A percentile compares a stretch with the other conserved stretches of the same genome.
Evolutionary conservation across 2,113 vertebrate species (phyloP).

Genomic region (Micronycteris hirsuta): DNA sequence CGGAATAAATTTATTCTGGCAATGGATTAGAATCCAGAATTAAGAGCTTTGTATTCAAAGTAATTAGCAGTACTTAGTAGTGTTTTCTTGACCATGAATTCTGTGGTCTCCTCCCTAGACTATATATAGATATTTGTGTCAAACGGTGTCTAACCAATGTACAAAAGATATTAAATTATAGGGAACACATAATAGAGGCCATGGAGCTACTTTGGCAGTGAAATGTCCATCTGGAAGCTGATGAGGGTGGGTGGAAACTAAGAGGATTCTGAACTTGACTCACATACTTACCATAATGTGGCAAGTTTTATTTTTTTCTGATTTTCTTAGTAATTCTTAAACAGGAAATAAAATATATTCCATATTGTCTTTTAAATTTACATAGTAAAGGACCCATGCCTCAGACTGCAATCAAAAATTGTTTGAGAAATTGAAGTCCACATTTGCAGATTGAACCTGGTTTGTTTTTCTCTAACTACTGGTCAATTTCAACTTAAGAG

Average conservation of each 20-base stretch:
- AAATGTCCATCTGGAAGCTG: constrained; percentile 67
- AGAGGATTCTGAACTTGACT: constrained; percentile 62
- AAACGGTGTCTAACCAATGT: constrained; percentile 66
- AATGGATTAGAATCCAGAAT: constrained; percentile 71
- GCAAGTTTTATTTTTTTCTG: constrained; percentile 14
- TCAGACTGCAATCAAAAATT: neutral
- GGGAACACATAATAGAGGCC: constrained; percentile 76
- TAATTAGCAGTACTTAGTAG: constrained; percentile 72
- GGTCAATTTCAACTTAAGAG: neutral
- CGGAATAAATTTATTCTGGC: constrained; percentile 67
- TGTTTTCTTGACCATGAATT: constrained; percentile 65
- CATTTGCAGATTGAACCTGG: neutral
- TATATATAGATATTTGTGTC: constrained; percentile 75
- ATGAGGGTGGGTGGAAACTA: constrained; percentile 51
- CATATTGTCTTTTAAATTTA: neutral
- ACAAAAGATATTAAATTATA: constrained; percentile 77
- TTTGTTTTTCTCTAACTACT: neutral
- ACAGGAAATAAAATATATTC: neutral
- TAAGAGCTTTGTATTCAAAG: constrained; percentile 69
- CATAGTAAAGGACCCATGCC: neutral
- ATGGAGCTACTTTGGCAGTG: constrained; percentile 59
- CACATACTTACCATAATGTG: constrained; percentile 31
- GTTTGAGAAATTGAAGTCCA: neutral
- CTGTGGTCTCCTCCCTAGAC: constrained; percentile 49
- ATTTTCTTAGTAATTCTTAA: neutral